These are phyloP conservation scores for Globia sparganii DNA, from an alignment of 2,888 invertebrate genomes.

Conservation along the genomic window DNA sequence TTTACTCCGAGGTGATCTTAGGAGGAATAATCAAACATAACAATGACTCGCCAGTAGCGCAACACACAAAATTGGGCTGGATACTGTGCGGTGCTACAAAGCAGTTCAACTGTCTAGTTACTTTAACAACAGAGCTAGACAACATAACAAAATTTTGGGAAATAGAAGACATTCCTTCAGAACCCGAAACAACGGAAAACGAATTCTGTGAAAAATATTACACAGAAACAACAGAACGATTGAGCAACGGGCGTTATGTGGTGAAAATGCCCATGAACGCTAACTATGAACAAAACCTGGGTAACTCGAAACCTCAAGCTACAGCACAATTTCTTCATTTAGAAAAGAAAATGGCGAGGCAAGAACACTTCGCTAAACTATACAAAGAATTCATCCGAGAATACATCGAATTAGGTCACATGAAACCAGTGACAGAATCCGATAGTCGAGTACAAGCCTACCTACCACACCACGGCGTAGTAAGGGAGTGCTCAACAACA, in stretches of 20 bases:
- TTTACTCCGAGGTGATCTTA: conserved; percentile 2
- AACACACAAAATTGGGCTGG: conserved; percentile 2
- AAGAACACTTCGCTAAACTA: neutral
- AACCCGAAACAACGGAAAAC: neutral
- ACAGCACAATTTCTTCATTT: neutral
- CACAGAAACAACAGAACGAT: neutral
- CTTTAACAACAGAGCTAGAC: neutral
- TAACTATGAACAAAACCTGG: neutral
- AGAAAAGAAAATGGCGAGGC: conserved; percentile 7
- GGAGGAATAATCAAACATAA: neutral
- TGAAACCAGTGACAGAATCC: conserved; percentile 3
- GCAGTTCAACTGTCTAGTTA: conserved; percentile 3
- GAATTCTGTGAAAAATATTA: neutral
- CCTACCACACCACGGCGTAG: neutral
- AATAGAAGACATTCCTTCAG: neutral
- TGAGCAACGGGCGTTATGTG: neutral
- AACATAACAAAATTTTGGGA: neutral
- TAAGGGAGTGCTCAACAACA: neutral
- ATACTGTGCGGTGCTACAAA: conserved; percentile 5
- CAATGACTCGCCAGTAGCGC: neutral
- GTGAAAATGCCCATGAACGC: neutral
- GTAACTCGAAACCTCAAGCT: neutral
- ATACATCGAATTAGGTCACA: conserved; percentile 10
- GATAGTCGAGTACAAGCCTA: neutral
- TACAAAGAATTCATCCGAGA: neutral